These are phyloP conservation scores for Holocentrus rufus DNA, from an alignment of 2,797 vertebrate species.

Conservation along the genomic window DNA sequence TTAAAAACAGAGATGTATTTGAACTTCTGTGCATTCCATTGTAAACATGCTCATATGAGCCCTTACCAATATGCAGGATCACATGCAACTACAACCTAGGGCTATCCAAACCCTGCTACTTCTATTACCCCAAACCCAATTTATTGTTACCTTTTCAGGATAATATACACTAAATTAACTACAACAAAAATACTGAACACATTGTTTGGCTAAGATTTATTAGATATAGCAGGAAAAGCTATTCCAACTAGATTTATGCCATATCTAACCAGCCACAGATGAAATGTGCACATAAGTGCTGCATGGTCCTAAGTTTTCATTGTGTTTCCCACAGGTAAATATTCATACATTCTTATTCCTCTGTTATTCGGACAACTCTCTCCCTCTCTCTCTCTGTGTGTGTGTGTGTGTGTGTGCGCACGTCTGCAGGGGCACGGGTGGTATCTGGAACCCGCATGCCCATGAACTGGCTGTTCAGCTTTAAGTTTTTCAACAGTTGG, in stretches of 20 bases:
- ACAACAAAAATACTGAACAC: conserved; percentile 30
- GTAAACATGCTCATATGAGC: conserved; percentile 40
- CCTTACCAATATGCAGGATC: not conserved
- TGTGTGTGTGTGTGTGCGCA: conserved; percentile 22
- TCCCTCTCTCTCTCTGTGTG: conserved; percentile 2
- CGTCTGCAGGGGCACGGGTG: not conserved
- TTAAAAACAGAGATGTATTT: conserved; percentile 61
- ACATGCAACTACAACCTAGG: conserved; percentile 11
- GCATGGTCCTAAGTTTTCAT: conserved; percentile 30
- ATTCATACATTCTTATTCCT: conserved; percentile 8
- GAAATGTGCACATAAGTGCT: conserved; percentile 37
- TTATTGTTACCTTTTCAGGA: conserved; percentile 40
- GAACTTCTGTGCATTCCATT: conserved; percentile 47
- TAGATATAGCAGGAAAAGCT: conserved; percentile 7
- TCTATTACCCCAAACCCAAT: conserved; percentile 22
- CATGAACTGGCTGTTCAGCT: conserved; percentile 7
- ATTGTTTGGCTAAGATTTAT: conserved; percentile 15
- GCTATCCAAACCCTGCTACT: conserved; percentile 9
- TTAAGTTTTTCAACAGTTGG: conserved; percentile 1
- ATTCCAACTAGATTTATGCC: conserved; percentile 43
- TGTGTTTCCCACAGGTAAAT: conserved; percentile 10
- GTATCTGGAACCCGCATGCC: conserved; percentile 7
- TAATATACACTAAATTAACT: conserved; percentile 23
- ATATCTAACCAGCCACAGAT: conserved; percentile 18
- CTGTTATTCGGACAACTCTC: conserved; percentile 51